Conservation (phyloP, 92 coral and sea anemone species). For the Epizoanthus rinbou region DNA sequence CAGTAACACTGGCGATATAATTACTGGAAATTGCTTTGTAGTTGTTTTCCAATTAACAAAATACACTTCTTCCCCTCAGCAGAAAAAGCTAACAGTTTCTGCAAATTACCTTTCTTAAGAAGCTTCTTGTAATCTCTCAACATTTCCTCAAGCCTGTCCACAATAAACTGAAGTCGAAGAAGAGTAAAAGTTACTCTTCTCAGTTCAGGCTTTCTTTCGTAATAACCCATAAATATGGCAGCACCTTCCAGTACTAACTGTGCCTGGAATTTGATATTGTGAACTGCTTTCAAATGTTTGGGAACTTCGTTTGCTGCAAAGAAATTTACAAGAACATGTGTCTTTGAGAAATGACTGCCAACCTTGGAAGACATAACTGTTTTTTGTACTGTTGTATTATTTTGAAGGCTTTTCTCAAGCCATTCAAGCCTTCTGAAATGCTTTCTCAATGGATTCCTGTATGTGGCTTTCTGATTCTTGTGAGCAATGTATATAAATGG, state of each 20-base stretch:
- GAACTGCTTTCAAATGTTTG: constrained; percentile 41
- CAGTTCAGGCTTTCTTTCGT: constrained; percentile 5
- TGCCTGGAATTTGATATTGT: constrained; percentile 59
- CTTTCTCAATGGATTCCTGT: constrained; percentile 1
- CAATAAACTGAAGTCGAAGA: constrained; percentile 46
- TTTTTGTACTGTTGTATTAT: not conserved
- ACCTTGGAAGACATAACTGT: not conserved
- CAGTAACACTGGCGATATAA: too few relatives aligned
- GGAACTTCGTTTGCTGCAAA: constrained; percentile 41
- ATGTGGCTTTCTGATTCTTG: not conserved
- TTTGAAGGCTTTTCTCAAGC: constrained; percentile 7
- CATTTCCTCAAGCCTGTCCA: constrained; percentile 52
- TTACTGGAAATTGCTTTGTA: not conserved
- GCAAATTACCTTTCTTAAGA: constrained; percentile 1
- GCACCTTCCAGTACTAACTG: constrained; percentile 63
- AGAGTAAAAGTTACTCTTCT: constrained; percentile 33
- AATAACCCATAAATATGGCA: constrained; percentile 39
- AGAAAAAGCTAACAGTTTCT: constrained; percentile 22
- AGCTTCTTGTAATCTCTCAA: constrained; percentile 28
- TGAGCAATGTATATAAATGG: constrained; percentile 11
- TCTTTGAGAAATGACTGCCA: not conserved
- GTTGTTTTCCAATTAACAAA: constrained; percentile 7
- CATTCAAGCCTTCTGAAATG: constrained; percentile 18
- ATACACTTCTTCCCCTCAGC: not conserved
- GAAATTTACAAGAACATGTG: constrained; percentile 19